These are phyloP conservation scores for Melanotaenia nigrans DNA, from an alignment of 2,797 vertebrate species.

Conservation along the genomic window DNA sequence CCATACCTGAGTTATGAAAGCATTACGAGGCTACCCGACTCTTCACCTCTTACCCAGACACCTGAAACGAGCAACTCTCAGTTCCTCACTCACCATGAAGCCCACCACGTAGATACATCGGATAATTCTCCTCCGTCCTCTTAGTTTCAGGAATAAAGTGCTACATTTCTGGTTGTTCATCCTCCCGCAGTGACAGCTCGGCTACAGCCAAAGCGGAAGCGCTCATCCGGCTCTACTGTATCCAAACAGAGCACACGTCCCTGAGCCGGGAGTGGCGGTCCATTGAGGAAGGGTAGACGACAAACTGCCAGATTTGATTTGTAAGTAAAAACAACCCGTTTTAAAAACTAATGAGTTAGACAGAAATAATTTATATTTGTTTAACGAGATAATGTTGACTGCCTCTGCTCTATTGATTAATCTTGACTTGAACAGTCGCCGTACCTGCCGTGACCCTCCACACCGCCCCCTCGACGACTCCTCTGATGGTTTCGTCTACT, in stretches of 20 bases:
- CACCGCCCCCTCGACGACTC: constrained; percentile 24
- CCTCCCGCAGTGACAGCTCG: constrained; percentile 65
- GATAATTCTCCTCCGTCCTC: constrained; percentile 71
- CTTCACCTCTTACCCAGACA: neutral
- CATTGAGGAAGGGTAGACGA: neutral
- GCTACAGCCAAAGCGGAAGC: constrained; percentile 68
- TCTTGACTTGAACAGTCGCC: neutral
- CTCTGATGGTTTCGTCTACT: constrained; percentile 57
- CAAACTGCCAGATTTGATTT: accelerated
- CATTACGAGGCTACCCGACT: neutral
- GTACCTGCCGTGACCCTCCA: neutral
- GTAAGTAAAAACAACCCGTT: accelerated
- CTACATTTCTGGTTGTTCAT: constrained; percentile 80
- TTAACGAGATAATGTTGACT: accelerated
- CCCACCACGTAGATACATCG: constrained; percentile 84
- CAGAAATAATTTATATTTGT: accelerated
- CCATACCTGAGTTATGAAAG: constrained; percentile 23
- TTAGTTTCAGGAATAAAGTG: constrained; percentile 58
- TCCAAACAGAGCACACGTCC: constrained; percentile 4
- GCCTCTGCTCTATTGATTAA: accelerated
- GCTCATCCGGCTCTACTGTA: constrained; percentile 23
- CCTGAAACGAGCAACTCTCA: neutral
- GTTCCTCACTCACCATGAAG: constrained; percentile 83
- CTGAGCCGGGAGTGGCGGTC: neutral
- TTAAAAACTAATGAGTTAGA: accelerated